A percentile compares a stretch with the other conserved stretches of the same genome.
Conservation (phyloP, 2,113 vertebrate species). For the Lonchura striata region DNA sequence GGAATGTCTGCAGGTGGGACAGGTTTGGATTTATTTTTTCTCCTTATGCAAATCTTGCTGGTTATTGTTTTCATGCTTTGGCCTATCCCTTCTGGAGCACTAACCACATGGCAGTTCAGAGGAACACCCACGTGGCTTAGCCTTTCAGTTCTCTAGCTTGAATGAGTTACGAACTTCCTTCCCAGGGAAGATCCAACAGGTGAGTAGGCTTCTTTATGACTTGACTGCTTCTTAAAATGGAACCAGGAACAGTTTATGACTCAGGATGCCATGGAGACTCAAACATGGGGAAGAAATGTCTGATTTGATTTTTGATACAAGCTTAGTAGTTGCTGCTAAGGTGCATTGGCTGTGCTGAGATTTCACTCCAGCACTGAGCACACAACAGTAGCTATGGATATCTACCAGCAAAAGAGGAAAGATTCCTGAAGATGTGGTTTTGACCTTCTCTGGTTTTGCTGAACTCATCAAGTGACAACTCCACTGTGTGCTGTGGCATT, state of each 20-base stretch:
- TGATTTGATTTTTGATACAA: accelerated
- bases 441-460: neutral
- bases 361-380: neutral
- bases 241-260: neutral
- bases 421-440: neutral
- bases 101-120: neutral
- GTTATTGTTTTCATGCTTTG: slow-evolving; percentile 30
- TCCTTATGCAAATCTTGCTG: neutral
- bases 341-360: neutral
- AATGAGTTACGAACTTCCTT: neutral
- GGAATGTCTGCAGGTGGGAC: slow-evolving; percentile 25
- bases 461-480: neutral
- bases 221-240: neutral
- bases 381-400: neutral
- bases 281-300: neutral
- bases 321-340: neutral
- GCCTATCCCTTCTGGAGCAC: neutral
- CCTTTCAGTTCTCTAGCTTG: neutral
- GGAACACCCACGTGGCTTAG: neutral
- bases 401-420: neutral
- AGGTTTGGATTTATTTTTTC: neutral
- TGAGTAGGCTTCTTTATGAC: neutral
- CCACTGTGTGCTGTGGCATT: neutral
- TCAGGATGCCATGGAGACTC: neutral
- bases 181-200: neutral